A percentile compares a stretch with the other conserved stretches of the same genome.
These are phyloP conservation scores for Seira ritae DNA, from an alignment of 2,888 invertebrate species.

Conservation along the genomic window DNA sequence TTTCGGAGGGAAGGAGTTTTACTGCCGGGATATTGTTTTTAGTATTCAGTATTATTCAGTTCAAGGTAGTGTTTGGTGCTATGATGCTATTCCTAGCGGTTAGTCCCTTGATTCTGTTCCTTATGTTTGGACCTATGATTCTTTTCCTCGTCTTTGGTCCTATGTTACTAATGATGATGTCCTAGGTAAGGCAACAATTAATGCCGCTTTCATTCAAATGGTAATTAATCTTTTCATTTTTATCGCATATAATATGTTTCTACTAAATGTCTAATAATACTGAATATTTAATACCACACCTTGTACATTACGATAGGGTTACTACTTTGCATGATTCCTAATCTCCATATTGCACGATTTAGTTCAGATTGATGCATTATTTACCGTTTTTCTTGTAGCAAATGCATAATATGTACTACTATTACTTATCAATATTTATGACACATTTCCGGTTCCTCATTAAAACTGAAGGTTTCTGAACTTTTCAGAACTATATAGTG, in stretches of 20 bases:
- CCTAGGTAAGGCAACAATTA: neutral
- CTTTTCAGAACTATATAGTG: too few relatives aligned
- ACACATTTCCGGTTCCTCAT: too few relatives aligned
- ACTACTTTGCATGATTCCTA: neutral
- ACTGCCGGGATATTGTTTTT: constrained; percentile 42
- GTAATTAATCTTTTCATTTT: neutral
- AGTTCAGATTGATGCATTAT: too few relatives aligned
- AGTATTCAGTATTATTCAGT: constrained; percentile 54
- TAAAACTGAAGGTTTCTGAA: too few relatives aligned
- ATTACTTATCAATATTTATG: too few relatives aligned
- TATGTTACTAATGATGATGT: constrained; percentile 7
- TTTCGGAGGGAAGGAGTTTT: constrained; percentile 29
- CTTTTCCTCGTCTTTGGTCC: constrained; percentile 30
- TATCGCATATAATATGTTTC: neutral
- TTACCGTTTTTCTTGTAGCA: too few relatives aligned
- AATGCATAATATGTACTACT: too few relatives aligned
- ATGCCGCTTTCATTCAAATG: neutral
- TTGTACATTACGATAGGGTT: neutral
- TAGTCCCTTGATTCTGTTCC: constrained; percentile 8
- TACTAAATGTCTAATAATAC: too few relatives aligned
- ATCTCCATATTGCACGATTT: too few relatives aligned
- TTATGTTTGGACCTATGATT: constrained; percentile 48
- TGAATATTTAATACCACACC: neutral
- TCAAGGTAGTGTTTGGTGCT: constrained; percentile 47
- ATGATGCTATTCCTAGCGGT: constrained; percentile 45